Evolutionary conservation across 2,113 vertebrate genomes (phyloP).

Genomic region (Urocynchramus pylzowi): DNA sequence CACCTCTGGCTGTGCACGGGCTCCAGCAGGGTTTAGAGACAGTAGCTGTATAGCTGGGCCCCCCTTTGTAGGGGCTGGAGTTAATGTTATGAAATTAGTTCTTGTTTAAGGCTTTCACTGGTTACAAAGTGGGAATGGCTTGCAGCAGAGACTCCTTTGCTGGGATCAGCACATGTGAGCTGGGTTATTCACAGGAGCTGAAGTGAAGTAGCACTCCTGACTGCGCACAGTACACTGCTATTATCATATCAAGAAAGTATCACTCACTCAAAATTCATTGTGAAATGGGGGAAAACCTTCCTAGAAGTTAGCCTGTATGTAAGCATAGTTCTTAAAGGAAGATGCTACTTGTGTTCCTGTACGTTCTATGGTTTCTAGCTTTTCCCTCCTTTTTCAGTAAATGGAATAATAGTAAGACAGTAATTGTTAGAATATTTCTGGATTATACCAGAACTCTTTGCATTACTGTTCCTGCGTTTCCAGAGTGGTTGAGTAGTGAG

Average conservation of each 20-base stretch:
- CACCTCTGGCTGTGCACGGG: neutral
- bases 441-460: neutral
- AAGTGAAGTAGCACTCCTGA: neutral
- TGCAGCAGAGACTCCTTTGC: neutral
- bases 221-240: neutral
- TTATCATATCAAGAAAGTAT: too few species aligned
- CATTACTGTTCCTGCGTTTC: neutral
- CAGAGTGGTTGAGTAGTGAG: neutral
- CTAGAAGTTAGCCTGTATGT: neutral
- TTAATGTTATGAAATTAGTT: rapidly evolving
- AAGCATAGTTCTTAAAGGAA: neutral
- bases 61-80: neutral
- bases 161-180: neutral
- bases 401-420: neutral
- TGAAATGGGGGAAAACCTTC: neutral
- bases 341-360: neutral
- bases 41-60: neutral
- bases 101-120: neutral
- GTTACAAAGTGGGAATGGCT: neutral
- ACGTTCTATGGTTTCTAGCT: neutral
- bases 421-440: neutral
- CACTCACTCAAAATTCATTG: neutral
- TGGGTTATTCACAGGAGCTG: neutral
- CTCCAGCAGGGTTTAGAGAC: rapidly evolving
- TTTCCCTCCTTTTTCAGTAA: neutral